Evolutionary conservation across 2,113 vertebrate genomes (phyloP).

Genomic region (Macquaria ambigua): DNA sequence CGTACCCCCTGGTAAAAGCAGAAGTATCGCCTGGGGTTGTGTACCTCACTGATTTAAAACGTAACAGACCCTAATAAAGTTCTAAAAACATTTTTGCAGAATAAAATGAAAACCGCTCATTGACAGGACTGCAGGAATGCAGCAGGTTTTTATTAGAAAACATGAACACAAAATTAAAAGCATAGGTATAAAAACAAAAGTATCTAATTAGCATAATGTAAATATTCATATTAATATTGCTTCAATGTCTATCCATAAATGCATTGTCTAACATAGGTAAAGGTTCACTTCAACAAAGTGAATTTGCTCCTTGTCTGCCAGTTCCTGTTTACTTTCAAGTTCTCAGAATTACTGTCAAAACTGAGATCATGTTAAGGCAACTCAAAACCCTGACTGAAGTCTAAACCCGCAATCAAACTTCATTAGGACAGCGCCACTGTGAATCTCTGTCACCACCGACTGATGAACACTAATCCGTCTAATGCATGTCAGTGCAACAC

Average conservation of each 20-base stretch:
- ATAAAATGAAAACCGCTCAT: constrained; percentile 8
- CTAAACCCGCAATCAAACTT: constrained; percentile 27
- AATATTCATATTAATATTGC: not conserved
- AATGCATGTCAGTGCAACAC: not conserved
- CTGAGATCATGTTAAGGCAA: constrained; percentile 78
- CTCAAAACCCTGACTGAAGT: constrained; percentile 54
- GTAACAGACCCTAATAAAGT: not conserved
- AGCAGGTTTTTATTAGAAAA: constrained; percentile 69
- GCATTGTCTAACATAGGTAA: constrained; percentile 15
- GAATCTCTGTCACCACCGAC: constrained; percentile 2
- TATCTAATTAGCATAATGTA: not conserved
- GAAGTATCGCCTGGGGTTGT: no score
- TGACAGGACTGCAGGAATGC: not conserved
- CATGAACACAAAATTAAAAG: constrained; percentile 37
- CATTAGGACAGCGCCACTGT: not conserved
- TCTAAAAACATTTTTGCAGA: not conserved
- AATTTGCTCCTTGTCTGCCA: not conserved
- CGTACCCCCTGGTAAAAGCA: not conserved
- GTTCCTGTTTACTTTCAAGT: constrained; percentile 37
- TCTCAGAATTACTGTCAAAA: constrained; percentile 32
- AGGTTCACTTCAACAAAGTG: constrained; percentile 8
- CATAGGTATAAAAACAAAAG: constrained; percentile 63
- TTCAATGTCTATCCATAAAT: constrained; percentile 1
- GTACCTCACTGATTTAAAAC: not conserved
- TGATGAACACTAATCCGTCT: constrained; percentile 16